phyloP scores from a whole-genome alignment of 2,888 invertebrate species.

The Cosmia pyralina region DNA sequence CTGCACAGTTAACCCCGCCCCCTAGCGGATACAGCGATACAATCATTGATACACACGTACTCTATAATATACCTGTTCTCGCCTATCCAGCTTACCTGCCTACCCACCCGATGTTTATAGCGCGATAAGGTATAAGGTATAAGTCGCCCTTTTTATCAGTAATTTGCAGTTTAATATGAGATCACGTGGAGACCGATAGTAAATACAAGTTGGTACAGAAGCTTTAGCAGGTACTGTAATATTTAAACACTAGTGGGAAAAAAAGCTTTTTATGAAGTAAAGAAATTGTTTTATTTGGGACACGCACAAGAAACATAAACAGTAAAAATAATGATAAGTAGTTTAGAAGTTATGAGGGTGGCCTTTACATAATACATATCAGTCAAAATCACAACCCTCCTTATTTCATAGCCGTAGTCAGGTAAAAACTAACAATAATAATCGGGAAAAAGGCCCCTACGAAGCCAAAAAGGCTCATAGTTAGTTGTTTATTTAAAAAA shows the following conservation, averaged over 20 bases:
- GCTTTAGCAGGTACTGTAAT: not conserved
- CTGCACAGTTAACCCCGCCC: slow-evolving; percentile 48
- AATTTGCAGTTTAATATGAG: slow-evolving; percentile 44
- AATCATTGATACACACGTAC: slow-evolving; percentile 52
- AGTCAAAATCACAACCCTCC: no score
- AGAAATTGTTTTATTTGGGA: not conserved
- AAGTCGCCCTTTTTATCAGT: slow-evolving; percentile 52
- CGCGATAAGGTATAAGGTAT: slow-evolving; percentile 52
- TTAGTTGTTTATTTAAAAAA: no score
- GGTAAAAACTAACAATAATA: no score
- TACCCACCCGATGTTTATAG: slow-evolving; percentile 53
- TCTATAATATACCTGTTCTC: slow-evolving; percentile 53
- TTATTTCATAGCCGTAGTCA: no score
- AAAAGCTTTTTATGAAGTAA: not conserved
- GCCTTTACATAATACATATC: no score
- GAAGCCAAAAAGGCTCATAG: no score
- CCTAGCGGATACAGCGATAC: slow-evolving; percentile 51
- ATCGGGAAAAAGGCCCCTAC: no score
- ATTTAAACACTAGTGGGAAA: no score
- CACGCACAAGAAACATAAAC: not conserved
- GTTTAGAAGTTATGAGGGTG: no score
- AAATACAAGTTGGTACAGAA: slow-evolving; percentile 3
- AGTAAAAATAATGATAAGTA: no score
- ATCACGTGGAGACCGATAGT: slow-evolving; percentile 22
- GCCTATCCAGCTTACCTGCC: slow-evolving; percentile 40